phyloP scores from a whole-genome alignment of 2,113 vertebrate genomes.

The Ochotona princeps region DNA sequence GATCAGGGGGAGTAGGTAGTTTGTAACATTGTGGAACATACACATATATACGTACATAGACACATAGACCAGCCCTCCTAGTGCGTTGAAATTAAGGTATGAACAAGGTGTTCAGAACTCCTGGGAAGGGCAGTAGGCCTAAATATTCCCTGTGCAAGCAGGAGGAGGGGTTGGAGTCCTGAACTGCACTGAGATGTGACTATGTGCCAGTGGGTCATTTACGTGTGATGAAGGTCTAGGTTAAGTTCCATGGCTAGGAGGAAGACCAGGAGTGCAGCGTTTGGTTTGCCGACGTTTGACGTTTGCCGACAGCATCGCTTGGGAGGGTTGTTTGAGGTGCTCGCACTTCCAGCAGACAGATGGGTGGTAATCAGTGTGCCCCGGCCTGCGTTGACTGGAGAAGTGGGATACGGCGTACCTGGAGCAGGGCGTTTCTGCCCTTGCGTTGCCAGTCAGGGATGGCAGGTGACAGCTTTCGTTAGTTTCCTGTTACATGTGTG shows the following conservation, averaged over 20 bases:
- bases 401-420: not conserved
- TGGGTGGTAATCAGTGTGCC: not conserved
- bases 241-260: not conserved
- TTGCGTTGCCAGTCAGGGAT: not conserved
- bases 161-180: not conserved
- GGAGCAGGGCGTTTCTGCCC: not conserved
- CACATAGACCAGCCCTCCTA: too few species aligned
- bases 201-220: constrained; percentile 1
- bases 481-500: not conserved
- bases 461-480: not conserved
- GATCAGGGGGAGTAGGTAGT: too few species aligned
- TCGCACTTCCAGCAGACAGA: not conserved
- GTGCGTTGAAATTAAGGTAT: not conserved
- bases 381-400: not conserved
- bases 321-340: not conserved
- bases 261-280: too few species aligned
- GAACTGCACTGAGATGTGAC: not conserved
- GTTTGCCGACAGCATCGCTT: not conserved
- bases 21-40: too few species aligned
- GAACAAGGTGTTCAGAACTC: not conserved
- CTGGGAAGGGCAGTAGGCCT: not conserved
- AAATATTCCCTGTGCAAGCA: not conserved
- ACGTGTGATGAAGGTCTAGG: not conserved
- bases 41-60: too few species aligned
- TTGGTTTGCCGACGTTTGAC: too few species aligned